Evolutionary conservation across 2,797 vertebrate species (phyloP).

Genomic region (Tachyglossus aculeatus): DNA sequence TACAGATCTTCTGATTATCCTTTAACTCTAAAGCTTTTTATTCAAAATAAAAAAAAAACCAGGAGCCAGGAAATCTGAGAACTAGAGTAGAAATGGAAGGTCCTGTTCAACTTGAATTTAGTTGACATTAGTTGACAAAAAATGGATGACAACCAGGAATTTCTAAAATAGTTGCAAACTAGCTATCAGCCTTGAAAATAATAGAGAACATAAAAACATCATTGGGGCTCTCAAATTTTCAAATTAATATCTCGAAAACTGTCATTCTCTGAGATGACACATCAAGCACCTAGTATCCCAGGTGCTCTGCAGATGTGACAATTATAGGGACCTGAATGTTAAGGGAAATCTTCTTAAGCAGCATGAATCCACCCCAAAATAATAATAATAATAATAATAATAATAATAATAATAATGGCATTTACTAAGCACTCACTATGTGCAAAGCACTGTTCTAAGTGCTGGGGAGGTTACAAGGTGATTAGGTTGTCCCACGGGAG

Average conservation of each 20-base stretch:
- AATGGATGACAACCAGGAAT: neutral
- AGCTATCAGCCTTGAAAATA: neutral
- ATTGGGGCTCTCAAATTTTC: conserved; percentile 6
- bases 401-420: too few species aligned
- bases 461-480: too few species aligned
- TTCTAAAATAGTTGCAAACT: neutral
- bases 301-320: neutral
- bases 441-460: too few species aligned
- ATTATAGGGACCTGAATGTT: conserved; percentile 15
- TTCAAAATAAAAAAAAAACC: conserved; percentile 2
- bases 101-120: too few species aligned
- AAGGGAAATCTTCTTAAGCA: conserved; percentile 25
- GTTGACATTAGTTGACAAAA: too few species aligned
- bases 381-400: too few species aligned
- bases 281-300: neutral
- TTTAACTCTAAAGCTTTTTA: neutral
- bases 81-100: neutral
- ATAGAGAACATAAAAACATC: neutral
- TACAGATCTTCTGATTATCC: neutral
- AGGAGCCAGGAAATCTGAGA: neutral
- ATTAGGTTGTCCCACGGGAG: too few species aligned
- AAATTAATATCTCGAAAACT: conserved; percentile 33
- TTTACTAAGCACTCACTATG: too few species aligned
- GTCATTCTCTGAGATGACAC: neutral
- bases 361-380: conserved; percentile 21